Base-by-base conservation (phyloP, 2,113 vertebrate species). In the Myocastor coypus region DNA sequence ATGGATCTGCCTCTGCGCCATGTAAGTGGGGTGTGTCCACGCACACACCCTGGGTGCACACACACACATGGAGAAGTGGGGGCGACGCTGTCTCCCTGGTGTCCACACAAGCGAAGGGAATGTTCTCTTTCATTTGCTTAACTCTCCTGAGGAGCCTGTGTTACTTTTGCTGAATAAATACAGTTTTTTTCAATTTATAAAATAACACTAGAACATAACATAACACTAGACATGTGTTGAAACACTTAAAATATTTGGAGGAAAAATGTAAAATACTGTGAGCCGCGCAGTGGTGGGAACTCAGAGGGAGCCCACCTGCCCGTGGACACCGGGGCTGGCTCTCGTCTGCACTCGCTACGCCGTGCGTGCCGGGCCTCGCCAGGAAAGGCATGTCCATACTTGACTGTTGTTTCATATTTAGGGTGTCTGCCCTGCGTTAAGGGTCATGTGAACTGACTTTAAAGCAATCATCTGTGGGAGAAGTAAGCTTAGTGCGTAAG, bases 401-500 rank as follows among this genome's bases (percentile, higher is more conserved):
- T 68, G 66, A 92, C 52, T 93, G 75, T 46, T 89, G 28, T 89
- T 78, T 94, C 71, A 32, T 3, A 17, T 69, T 92, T 42, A 61
- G 28, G 37, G 52, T 86, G 7, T 91, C 78, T 73, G 22, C 2
- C 9, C 57, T 91, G 42, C 20, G 20, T 86, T 92, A 87, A 78
- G 26, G 84, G 3, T 68, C 52, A 83, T 90, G 91, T 26, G 64
- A 97, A 97, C 66, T 97, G 91, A 91, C 77, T 97, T 91, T 80
- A 85, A 93, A 97, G 93, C 34, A 93, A 68, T 92, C 80, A 85
- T 87, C 4, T 81, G 87, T 32, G 73, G 78, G 30, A 83, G 57
- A 96, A 95, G 19, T 69, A 55, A 96, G 95, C 86, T 95, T 64
- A 50, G 69, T 66, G 80, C 97, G 59, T 92, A 96, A 97, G 91